Evolutionary conservation across 1,140 invertebrate species (phyloP).

Genomic region (Platyscapa corneri): DNA sequence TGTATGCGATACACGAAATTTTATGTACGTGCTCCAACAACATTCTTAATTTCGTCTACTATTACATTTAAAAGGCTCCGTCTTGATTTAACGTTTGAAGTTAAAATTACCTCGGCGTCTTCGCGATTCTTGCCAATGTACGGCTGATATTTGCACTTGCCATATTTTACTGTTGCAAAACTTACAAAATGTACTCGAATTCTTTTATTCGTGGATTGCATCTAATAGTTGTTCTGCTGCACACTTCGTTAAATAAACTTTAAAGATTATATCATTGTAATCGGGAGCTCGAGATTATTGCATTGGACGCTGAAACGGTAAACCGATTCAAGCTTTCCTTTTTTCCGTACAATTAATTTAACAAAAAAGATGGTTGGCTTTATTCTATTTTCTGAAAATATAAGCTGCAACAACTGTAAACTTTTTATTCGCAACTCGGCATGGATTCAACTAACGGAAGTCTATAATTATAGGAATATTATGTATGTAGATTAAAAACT

Average conservation of each 20-base stretch:
- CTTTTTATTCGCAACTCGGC: too few species aligned
- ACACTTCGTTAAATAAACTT: too few species aligned
- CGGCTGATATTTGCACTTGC: not conserved
- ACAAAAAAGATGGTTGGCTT: too few species aligned
- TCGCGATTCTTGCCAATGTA: not conserved
- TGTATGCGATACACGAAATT: constrained; percentile 10
- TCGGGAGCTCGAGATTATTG: not conserved
- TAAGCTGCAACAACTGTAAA: too few species aligned
- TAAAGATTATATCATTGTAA: too few species aligned
- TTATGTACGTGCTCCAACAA: constrained; percentile 2
- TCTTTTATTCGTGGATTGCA: not conserved
- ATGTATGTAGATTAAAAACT: too few species aligned
- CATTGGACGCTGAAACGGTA: not conserved
- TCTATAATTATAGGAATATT: not conserved
- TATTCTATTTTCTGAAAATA: too few species aligned
- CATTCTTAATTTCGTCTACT: constrained; percentile 17
- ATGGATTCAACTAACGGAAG: too few species aligned
- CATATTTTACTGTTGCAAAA: not conserved
- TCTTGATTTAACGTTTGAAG: constrained; percentile 10
- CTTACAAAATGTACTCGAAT: not conserved
- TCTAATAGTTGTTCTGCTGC: too few species aligned
- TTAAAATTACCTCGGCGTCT: not conserved
- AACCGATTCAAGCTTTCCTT: not conserved
- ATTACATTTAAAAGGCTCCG: not conserved
- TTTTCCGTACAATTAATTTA: too few species aligned